These are phyloP conservation scores for Heliocidaris erythrogramma DNA, from an alignment of 35 echinoderm and acorn worm genomes.

Conservation along the genomic window DNA sequence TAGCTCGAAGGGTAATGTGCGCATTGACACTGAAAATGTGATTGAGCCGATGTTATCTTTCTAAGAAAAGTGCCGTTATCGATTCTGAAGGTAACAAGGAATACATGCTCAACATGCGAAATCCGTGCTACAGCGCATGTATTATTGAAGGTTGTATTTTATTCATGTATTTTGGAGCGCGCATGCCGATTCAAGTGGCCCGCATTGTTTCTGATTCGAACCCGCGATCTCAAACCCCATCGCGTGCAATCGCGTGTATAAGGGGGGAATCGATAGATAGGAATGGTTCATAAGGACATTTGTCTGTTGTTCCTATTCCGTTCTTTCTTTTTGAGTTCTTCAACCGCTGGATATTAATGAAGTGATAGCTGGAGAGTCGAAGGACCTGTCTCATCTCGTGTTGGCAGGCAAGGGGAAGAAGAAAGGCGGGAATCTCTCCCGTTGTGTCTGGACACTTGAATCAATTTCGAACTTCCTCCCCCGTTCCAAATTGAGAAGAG, in stretches of 20 bases:
- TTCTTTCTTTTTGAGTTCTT: neutral
- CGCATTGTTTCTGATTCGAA: neutral
- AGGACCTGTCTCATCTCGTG: neutral
- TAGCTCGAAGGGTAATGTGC: neutral
- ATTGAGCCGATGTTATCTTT: neutral
- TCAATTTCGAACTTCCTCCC: constrained; percentile 4
- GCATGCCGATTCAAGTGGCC: neutral
- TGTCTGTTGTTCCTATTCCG: neutral
- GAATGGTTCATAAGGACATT: neutral
- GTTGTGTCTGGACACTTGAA: neutral
- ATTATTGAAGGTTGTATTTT: constrained; percentile 4
- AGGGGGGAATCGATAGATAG: neutral
- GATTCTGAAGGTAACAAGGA: neutral
- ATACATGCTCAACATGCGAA: neutral
- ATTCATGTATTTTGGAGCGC: constrained; percentile 1
- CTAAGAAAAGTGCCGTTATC: neutral
- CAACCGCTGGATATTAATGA: constrained; percentile 12
- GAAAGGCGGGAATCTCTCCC: neutral
- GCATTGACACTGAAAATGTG: neutral
- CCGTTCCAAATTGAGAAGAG: neutral
- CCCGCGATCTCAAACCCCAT: neutral
- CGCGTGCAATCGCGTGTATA: neutral
- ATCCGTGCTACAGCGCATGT: neutral
- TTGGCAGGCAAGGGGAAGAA: neutral
- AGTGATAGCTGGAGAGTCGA: neutral